phyloP scores from a whole-genome alignment of 2,888 invertebrate genomes.

The Helleia helle region DNA sequence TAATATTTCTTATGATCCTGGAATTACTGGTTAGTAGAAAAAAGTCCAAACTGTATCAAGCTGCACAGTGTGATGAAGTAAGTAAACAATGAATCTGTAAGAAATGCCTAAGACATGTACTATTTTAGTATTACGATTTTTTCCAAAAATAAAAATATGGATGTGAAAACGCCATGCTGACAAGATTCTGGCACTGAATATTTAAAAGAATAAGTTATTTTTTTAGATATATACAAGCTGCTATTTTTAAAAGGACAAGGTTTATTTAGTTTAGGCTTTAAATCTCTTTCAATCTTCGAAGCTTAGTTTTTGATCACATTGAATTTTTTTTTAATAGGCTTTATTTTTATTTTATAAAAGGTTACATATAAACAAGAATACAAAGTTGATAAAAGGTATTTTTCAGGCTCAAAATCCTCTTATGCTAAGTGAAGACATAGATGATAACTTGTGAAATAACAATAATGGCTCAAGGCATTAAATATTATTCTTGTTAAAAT shows the following conservation, averaged over 20 bases:
- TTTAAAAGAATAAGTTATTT: too few relatives aligned
- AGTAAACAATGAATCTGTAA: conserved; percentile 13
- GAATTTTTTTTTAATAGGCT: too few relatives aligned
- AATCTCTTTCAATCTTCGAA: too few relatives aligned
- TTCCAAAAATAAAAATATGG: too few relatives aligned
- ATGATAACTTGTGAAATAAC: conserved; percentile 11
- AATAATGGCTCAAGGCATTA: not conserved
- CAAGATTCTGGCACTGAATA: too few relatives aligned
- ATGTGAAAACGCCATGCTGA: too few relatives aligned
- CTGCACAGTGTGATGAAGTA: conserved; percentile 94
- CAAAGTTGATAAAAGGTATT: not conserved
- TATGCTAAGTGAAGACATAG: conserved; percentile 15
- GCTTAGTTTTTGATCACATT: too few relatives aligned
- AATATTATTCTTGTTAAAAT: not conserved
- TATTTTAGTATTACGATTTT: too few relatives aligned
- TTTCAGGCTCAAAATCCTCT: conserved; percentile 22
- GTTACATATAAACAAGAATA: not conserved
- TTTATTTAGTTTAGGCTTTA: too few relatives aligned
- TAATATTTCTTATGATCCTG: conserved; percentile 93
- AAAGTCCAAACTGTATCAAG: conserved; percentile 83
- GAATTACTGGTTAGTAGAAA: conserved; percentile 91
- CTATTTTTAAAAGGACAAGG: too few relatives aligned
- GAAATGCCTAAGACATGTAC: not conserved
- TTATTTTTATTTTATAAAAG: conserved; percentile 5
- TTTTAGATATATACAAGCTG: too few relatives aligned